Evolutionary conservation across 2,888 invertebrate genomes (phyloP).

Genomic region (Drepanosiphum platanoidis): DNA sequence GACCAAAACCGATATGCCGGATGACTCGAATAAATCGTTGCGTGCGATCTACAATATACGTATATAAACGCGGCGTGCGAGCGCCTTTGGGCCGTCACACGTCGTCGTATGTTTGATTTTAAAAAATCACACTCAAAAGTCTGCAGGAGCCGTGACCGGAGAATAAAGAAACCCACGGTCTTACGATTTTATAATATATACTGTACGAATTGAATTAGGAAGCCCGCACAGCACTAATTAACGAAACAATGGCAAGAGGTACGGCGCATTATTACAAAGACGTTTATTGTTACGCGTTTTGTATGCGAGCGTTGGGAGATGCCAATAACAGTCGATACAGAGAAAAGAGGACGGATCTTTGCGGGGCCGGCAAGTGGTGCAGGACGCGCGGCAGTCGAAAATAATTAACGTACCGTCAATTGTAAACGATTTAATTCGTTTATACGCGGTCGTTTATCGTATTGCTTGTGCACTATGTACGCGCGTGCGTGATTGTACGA

Average conservation of each 20-base stretch:
- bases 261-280: too few species aligned
- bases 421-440: neutral
- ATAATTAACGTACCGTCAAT: neutral
- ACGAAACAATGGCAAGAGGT: neutral
- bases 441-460: neutral
- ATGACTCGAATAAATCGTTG: conserved; percentile 11
- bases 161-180: neutral
- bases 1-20: conserved; percentile 32
- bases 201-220: neutral
- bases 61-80: too few species aligned
- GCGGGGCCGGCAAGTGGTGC: neutral
- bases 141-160: too few species aligned
- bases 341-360: neutral
- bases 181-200: too few species aligned
- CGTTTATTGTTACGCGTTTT: neutral
- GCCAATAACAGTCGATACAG: neutral
- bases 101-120: neutral
- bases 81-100: neutral
- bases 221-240: neutral
- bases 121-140: too few species aligned
- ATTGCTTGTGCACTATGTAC: too few species aligned
- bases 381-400: too few species aligned
- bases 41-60: too few species aligned
- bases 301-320: neutral
- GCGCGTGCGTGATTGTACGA: too few species aligned